A percentile compares a stretch with the other conserved stretches of the same genome.
Conservation (phyloP, 2,797 vertebrate species). For the Urocyon cinereoargenteus region DNA sequence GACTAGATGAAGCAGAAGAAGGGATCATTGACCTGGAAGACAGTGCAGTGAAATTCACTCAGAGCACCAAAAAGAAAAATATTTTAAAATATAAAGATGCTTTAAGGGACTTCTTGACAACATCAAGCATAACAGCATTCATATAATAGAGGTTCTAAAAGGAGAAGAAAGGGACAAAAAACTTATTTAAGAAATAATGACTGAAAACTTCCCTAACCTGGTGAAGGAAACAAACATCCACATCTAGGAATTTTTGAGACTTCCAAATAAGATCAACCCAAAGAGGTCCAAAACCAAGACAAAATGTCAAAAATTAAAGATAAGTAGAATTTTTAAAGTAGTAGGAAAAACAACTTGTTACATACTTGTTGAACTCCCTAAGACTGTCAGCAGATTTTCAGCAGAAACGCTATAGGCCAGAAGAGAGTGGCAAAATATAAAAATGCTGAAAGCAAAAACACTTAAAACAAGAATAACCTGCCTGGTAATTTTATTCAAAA, state of each 20-base stretch:
- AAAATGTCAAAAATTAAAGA: not conserved
- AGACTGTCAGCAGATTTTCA: not conserved
- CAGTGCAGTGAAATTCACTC: not conserved
- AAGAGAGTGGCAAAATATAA: not conserved
- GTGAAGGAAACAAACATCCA: not conserved
- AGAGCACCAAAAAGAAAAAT: not conserved
- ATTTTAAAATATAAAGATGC: not conserved
- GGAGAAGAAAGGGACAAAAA: not conserved
- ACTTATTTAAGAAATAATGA: not conserved
- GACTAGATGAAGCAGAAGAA: not conserved
- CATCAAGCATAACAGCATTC: not conserved
- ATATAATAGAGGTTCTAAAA: not conserved
- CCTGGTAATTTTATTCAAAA: not conserved
- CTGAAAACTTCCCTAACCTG: not conserved
- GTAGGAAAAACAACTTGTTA: not conserved
- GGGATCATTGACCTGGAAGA: not conserved
- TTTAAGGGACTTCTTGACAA: not conserved
- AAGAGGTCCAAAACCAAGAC: not conserved
- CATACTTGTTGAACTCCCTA: not conserved
- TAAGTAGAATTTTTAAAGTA: not conserved
- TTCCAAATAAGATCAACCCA: not conserved
- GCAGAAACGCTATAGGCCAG: not conserved
- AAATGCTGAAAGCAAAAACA: not conserved
- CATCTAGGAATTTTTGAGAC: not conserved
- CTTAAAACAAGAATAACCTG: not conserved